Evolutionary conservation across 30 jellyfish, hydroid and myxozoan genomes (phyloP).

Genomic region (Calvadosia cruxmelitensis): DNA sequence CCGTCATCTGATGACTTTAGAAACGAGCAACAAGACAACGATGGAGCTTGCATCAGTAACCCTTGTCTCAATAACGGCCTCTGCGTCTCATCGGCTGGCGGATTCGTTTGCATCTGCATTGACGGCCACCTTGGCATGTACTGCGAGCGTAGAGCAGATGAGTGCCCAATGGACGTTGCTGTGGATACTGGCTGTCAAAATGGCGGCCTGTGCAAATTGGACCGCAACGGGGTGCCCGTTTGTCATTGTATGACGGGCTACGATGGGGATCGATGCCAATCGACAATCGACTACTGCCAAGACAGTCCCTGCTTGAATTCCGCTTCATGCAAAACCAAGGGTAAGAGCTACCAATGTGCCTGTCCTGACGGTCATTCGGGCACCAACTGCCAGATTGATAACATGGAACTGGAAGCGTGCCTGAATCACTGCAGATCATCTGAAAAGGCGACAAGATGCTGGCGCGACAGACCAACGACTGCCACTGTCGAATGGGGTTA

Average conservation of each 20-base stretch:
- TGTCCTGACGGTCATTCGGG: slow-evolving; percentile 60
- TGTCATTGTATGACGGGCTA: slow-evolving; percentile 79
- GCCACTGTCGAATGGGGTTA: slow-evolving; percentile 95
- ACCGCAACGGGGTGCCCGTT: slow-evolving; percentile 56
- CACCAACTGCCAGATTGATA: slow-evolving; percentile 58
- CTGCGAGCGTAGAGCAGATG: slow-evolving; percentile 86
- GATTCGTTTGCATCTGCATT: slow-evolving; percentile 84
- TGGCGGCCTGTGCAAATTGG: slow-evolving; percentile 68
- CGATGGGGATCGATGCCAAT: slow-evolving; percentile 61
- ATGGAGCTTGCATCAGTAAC: slow-evolving; percentile 64
- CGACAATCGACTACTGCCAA: slow-evolving; percentile 37
- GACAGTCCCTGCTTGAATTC: slow-evolving; percentile 52
- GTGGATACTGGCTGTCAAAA: slow-evolving; percentile 11
- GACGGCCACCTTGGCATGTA: slow-evolving; percentile 67
- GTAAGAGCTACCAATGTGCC: slow-evolving; percentile 44
- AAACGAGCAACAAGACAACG: too few relatives aligned
- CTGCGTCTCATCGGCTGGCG: slow-evolving; percentile 47
- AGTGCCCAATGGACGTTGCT: slow-evolving; percentile 53
- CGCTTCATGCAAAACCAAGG: slow-evolving; percentile 53
- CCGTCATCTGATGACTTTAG: too few relatives aligned
- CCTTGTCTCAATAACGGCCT: slow-evolving; percentile 86
- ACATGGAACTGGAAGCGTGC: slow-evolving; percentile 13
- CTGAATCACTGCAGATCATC: slow-evolving; percentile 7
- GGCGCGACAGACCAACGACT: slow-evolving; percentile 68
- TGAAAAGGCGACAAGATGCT: slow-evolving; percentile 61